Percentiles rank a stretch among this genome's conserved stretches.
Evolutionary conservation across 2,113 vertebrate species (phyloP).

Genomic region (Irena cyanogastra): DNA sequence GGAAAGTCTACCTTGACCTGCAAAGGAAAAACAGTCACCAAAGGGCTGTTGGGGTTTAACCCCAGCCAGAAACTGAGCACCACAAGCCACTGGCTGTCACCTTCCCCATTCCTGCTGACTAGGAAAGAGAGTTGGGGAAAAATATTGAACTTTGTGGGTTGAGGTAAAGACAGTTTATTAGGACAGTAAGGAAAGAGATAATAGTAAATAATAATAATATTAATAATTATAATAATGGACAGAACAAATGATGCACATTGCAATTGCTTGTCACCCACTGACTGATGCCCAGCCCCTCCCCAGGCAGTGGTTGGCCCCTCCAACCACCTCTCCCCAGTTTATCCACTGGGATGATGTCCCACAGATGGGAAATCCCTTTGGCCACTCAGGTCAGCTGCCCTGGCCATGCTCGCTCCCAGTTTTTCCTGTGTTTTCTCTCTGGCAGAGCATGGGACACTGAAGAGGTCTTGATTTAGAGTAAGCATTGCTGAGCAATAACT

Average conservation of each 20-base stretch:
- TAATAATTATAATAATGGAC: too few species aligned
- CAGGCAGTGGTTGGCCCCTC: not conserved
- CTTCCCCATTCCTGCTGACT: not conserved
- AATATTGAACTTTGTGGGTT: not conserved
- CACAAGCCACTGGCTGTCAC: rapidly evolving
- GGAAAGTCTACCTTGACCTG: not conserved
- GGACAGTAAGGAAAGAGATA: not conserved
- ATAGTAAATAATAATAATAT: not conserved
- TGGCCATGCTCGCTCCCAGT: not conserved
- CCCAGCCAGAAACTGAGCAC: not conserved
- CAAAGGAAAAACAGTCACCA: not conserved
- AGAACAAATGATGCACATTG: not conserved
- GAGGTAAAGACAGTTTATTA: not conserved
- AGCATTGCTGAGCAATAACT: not conserved
- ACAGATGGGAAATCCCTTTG: not conserved
- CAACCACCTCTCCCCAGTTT: not conserved
- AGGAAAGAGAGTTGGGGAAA: not conserved
- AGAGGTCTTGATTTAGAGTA: not conserved
- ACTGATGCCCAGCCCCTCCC: rapidly evolving
- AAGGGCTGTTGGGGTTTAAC: not conserved
- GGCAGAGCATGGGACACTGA: not conserved
- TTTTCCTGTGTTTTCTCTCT: not conserved
- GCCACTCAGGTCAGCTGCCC: not conserved
- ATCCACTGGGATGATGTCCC: not conserved
- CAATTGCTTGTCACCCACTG: not conserved